Conservation (phyloP, 2,888 invertebrate species). For the Graphium colonna region DNA sequence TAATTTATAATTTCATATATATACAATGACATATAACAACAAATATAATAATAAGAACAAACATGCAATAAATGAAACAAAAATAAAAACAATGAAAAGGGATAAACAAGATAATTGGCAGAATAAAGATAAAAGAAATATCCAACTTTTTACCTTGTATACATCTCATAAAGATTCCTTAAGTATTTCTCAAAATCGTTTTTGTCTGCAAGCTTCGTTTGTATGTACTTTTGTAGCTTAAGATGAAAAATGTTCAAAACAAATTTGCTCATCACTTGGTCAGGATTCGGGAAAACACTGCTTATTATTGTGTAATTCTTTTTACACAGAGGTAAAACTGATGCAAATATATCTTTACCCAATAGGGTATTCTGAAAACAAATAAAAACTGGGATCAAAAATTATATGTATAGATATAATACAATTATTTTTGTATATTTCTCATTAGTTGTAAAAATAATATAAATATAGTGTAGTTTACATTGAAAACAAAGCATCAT, state of each 20-base stretch:
- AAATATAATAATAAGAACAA: too few species aligned
- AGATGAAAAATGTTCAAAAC: slow-evolving; percentile 96
- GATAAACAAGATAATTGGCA: not conserved
- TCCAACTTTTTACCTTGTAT: slow-evolving; percentile 86
- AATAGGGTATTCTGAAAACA: slow-evolving; percentile 87
- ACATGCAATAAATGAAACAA: not conserved
- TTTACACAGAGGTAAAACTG: slow-evolving; percentile 93
- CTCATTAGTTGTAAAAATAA: not conserved
- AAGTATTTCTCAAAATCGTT: slow-evolving; percentile 93
- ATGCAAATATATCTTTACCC: slow-evolving; percentile 93
- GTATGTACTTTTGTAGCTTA: slow-evolving; percentile 92
- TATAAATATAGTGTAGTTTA: not conserved
- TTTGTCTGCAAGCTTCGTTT: slow-evolving; percentile 89
- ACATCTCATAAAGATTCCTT: slow-evolving; percentile 92
- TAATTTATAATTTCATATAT: too few species aligned
- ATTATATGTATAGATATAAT: not conserved
- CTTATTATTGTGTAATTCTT: slow-evolving; percentile 91
- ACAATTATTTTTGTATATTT: too few species aligned
- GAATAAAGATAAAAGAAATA: too few species aligned
- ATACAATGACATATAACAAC: too few species aligned
- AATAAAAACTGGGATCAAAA: not conserved
- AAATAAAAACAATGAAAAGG: not conserved
- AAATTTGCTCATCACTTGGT: slow-evolving; percentile 98
- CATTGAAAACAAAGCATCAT: too few species aligned
- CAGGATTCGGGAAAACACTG: slow-evolving; percentile 96